A percentile compares a stretch with the other conserved stretches of the same genome.
Conservation (phyloP, 2,888 invertebrate genomes). For the Drosophila pseudotakahashii region DNA sequence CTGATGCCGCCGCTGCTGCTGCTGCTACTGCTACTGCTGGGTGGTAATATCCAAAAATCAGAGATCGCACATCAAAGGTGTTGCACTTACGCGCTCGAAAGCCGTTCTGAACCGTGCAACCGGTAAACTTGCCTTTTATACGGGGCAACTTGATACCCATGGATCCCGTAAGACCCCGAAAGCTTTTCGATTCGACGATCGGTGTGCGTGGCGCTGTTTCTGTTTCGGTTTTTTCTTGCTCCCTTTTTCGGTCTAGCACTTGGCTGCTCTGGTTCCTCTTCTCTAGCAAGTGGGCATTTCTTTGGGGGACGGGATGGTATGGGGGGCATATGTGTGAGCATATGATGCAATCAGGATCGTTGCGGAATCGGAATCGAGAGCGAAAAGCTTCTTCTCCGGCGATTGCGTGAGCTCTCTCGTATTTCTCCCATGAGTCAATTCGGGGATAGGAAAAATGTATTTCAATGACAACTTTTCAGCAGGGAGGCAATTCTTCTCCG, state of each 20-base stretch:
- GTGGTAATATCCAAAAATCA: slow-evolving; percentile 66
- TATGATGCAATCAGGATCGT: slow-evolving; percentile 76
- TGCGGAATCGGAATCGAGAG: slow-evolving; percentile 22
- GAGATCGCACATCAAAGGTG: slow-evolving; percentile 83
- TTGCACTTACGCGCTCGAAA: slow-evolving; percentile 96
- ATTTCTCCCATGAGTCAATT: slow-evolving; percentile 13
- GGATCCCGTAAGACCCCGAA: slow-evolving; percentile 67
- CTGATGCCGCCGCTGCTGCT: slow-evolving; percentile 41
- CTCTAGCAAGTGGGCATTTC: slow-evolving; percentile 66
- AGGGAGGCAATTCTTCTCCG: slow-evolving; percentile 62
- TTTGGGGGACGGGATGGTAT: slow-evolving; percentile 4
- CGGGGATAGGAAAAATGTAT: slow-evolving; percentile 55
- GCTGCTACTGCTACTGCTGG: slow-evolving; percentile 50
- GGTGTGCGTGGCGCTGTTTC: slow-evolving; percentile 41
- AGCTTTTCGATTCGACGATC: slow-evolving; percentile 54
- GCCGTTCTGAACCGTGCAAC: slow-evolving; percentile 96
- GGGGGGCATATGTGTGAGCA: slow-evolving; percentile 25
- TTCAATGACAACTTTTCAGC: slow-evolving; percentile 75
- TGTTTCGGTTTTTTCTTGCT: slow-evolving; percentile 69
- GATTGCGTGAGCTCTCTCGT: slow-evolving; percentile 54
- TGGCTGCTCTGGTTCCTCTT: slow-evolving; percentile 34
- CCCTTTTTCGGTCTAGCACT: slow-evolving; percentile 75
- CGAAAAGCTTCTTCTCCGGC: slow-evolving; percentile 41
- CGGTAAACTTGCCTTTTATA: slow-evolving; percentile 86
- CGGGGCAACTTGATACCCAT: slow-evolving; percentile 85